These are phyloP conservation scores for Sturnus vulgaris DNA, from an alignment of 2,113 vertebrate genomes.

Conservation along the genomic window DNA sequence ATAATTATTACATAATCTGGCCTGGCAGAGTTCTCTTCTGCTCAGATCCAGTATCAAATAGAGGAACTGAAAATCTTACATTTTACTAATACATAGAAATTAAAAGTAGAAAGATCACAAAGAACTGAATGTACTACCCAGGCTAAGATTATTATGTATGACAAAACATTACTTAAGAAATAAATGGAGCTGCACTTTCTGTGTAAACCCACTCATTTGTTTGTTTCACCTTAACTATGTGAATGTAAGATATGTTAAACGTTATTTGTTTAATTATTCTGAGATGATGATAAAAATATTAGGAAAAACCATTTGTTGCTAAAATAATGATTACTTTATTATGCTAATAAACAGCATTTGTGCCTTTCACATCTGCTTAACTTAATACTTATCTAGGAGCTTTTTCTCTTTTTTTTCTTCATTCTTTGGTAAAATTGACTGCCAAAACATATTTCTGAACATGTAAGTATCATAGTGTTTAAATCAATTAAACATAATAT, in stretches of 20 bases:
- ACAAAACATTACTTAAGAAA: not conserved
- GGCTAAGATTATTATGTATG: not conserved
- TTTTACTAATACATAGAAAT: not conserved
- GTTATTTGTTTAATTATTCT: not conserved
- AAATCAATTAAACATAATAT: not conserved
- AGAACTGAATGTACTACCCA: not conserved
- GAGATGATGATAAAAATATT: not conserved
- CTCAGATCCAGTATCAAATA: not conserved
- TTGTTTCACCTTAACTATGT: conserved; percentile 8
- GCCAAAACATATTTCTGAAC: not conserved
- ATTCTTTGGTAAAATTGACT: not conserved
- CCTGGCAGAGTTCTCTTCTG: not conserved
- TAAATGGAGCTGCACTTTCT: not conserved
- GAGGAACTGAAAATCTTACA: not conserved
- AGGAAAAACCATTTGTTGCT: not conserved
- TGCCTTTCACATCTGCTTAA: not conserved
- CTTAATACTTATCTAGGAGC: not conserved
- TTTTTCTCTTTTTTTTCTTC: not conserved
- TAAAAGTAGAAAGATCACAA: not conserved
- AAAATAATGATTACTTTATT: conserved; percentile 1
- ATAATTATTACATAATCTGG: not conserved
- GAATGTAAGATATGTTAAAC: not conserved
- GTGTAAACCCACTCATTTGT: not conserved
- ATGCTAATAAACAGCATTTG: not conserved
- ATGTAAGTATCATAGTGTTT: not conserved